Evolutionary conservation across 2,888 invertebrate species (phyloP).

Genomic region (Eilema caniola): DNA sequence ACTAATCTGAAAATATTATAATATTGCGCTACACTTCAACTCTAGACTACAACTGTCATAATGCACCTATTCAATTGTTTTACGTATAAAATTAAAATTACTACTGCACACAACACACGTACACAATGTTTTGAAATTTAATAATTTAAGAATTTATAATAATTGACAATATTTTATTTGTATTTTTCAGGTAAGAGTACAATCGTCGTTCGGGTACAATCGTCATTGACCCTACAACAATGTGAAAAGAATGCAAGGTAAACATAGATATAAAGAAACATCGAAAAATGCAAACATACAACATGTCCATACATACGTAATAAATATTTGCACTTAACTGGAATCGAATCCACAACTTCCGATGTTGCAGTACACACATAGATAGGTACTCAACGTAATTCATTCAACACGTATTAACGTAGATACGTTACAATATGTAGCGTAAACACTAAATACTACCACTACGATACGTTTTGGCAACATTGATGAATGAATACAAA

Average conservation of each 20-base stretch:
- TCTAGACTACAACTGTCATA: too few species aligned
- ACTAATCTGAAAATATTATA: too few species aligned
- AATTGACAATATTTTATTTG: not conserved
- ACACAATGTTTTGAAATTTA: not conserved
- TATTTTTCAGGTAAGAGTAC: not conserved
- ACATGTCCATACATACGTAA: too few species aligned
- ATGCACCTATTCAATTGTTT: too few species aligned
- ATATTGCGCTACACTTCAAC: too few species aligned
- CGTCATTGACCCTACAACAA: not conserved
- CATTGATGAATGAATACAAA: constrained; percentile 42
- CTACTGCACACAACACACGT: too few species aligned
- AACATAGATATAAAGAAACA: not conserved
- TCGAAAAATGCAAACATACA: too few species aligned
- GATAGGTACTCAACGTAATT: not conserved
- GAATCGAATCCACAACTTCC: not conserved
- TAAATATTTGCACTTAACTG: not conserved
- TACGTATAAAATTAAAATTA: too few species aligned
- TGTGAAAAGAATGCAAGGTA: constrained; percentile 1
- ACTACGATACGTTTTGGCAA: constrained; percentile 35
- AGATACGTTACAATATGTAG: constrained; percentile 23
- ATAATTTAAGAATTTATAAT: not conserved
- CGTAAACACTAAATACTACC: constrained; percentile 47
- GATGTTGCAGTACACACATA: not conserved
- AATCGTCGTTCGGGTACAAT: too few species aligned
- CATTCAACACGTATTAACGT: constrained; percentile 8